Base-by-base conservation (phyloP, 2,888 invertebrate species). In the Tenthredo amoena region DNA sequence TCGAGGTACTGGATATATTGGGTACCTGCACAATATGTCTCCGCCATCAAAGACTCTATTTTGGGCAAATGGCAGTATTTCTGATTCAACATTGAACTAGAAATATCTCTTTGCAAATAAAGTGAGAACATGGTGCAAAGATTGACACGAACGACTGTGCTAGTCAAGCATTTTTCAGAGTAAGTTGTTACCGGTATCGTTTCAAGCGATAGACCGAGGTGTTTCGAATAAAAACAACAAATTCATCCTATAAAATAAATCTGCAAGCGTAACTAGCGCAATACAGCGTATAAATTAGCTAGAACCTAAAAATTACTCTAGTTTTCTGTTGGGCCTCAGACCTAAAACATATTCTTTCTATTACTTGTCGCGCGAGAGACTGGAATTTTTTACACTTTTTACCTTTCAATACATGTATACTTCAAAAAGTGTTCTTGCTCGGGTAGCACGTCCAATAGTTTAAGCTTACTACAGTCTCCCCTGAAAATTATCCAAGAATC, bases 1-100 rank as follows among this genome's bases (percentile, higher is more conserved):
- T 98, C 98, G 47, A 94, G 98, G 88, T 98, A 98, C 94, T 98
- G 98, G 98, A 96, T 98, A 87, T 98, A 98, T 94, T 98, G 98
- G 98, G 98, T 98, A 74, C 98, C 98, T 12, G 97, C 98, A 79
- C 97, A 97, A 92, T 98, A 97, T 93, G 96, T 98, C 84, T 97
- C 97, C 91, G 97, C 98, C 89, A 98, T 98, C 91, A 98, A 98
- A 94, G 98, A 98, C 92, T 97, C 98, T 86, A 96, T 98, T 86
- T 95, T 98, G 81, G 98, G 98, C 85, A 97, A 97, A 90, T 98
- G 97, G 97, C 97, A 96, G 93, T 96, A 96, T 93, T 96, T 96
- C 93, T 96, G 96, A 96, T 93, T 87, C 85, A 89, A 85, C 88
- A 86, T 88, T 85, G 85, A 87, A 86, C 84, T 84, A 88, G 87